Evolutionary conservation across 2,113 vertebrate genomes (phyloP), one percentile per base, ranked within the genome.

Genomic region (Tenebrosternarchus preto): DNA sequence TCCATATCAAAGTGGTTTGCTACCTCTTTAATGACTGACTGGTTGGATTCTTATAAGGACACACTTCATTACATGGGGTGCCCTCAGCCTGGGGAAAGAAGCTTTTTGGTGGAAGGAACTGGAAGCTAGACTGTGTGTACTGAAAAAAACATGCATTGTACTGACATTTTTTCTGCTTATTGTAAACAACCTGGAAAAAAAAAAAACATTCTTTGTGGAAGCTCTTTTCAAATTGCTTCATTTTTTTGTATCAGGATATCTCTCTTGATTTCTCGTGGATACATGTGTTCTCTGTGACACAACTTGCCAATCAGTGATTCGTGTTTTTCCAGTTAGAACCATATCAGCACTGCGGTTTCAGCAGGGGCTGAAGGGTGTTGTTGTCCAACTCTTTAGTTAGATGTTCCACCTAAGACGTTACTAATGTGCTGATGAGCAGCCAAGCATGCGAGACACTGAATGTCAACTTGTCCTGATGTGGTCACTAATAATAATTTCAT

Each of bases 11-110:
- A 83, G 75, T 66, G 67, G 77, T 85, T 69, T 76, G 57, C 72
- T 85, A 53, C 76, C 84, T 46, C 33, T 85, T 83, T 89, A 89
- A 89, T 90, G 82, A 89, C 53, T 31, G 46, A 22, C 88, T 81
- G 84, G 66, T 86, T 90, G 90, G 78, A 83, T 82, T 89, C 77
- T 83, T 88, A 84, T 78, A 39, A 86, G 88, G 87, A 91, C 89
- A 87, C 85, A 83, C 90, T 90, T 91, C 88, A 89, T 91, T 91
- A 90, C 56, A 16, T 85, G 81, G 61, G 79, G 84, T 84, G 75
- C 81, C 89, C 78, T 85, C 31, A 88, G 86, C 86, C 83, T 83
- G 73, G 33, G 22, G 63, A 61, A 76, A 70, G 66, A 70, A 61
- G 27, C 64, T 80, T 72, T 69, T 80, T 70, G 75, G 69, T 53